Percentiles rank a stretch among this genome's conserved stretches.
phyloP scores from a whole-genome alignment of 2,888 invertebrate species.

The Eretmocerus hayati region DNA sequence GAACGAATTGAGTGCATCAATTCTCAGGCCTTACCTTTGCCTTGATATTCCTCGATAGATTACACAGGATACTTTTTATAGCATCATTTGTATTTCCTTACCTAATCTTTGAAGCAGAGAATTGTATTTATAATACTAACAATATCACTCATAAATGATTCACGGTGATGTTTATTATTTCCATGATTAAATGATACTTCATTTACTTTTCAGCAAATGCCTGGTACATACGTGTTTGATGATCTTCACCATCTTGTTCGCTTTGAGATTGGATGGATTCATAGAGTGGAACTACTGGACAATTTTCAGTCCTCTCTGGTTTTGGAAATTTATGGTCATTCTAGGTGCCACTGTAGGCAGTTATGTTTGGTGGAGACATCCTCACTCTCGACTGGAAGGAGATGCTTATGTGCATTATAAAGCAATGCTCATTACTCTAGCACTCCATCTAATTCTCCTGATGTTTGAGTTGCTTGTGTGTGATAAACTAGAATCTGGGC shows the following conservation, averaged over 20 bases:
- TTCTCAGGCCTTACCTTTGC: no score
- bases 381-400: slow-evolving; percentile 91
- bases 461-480: slow-evolving; percentile 96
- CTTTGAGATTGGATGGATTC: slow-evolving; percentile 80
- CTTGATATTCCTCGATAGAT: no score
- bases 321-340: slow-evolving; percentile 91
- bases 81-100: no score
- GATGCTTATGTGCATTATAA: slow-evolving; percentile 97
- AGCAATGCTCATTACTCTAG: slow-evolving; percentile 93
- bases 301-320: slow-evolving; percentile 93
- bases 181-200: not conserved
- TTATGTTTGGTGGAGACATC: slow-evolving; percentile 93
- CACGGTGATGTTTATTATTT: not conserved
- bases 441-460: slow-evolving; percentile 85
- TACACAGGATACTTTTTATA: no score
- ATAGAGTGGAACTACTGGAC: slow-evolving; percentile 94
- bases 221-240: slow-evolving; percentile 90
- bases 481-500: slow-evolving; percentile 82
- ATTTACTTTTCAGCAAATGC: slow-evolving; percentile 76
- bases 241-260: slow-evolving; percentile 83
- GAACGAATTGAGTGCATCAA: no score
- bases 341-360: slow-evolving; percentile 86
- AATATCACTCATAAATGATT: no score
- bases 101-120: no score
- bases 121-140: no score